Evolutionary conservation across 2,888 invertebrate species (phyloP).

Genomic region (Drosophila merina): DNA sequence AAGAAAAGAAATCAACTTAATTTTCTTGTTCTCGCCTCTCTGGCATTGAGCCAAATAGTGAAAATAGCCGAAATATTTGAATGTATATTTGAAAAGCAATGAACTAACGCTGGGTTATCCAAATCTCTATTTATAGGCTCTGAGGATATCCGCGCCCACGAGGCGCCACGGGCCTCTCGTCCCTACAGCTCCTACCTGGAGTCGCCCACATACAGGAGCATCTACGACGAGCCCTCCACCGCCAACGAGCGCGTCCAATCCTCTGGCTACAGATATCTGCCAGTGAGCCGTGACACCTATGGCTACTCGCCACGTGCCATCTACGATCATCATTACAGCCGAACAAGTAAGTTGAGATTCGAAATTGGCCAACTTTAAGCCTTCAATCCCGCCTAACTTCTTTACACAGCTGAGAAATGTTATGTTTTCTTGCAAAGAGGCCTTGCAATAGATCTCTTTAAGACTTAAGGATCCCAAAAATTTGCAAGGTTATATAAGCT

Average conservation of each 20-base stretch:
- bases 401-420: conserved; percentile 16
- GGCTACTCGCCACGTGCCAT: conserved; percentile 95
- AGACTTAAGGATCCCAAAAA: not conserved
- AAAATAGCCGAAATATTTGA: conserved; percentile 66
- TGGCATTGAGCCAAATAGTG: conserved; percentile 70
- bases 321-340: conserved; percentile 93
- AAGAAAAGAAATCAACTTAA: conserved; percentile 63
- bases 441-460: conserved; percentile 13
- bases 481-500: conserved; percentile 28
- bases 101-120: conserved; percentile 55
- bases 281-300: conserved; percentile 94
- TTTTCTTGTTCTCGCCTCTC: conserved; percentile 23
- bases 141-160: conserved; percentile 95
- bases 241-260: conserved; percentile 93
- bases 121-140: conserved; percentile 86
- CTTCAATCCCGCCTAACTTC: conserved; percentile 48
- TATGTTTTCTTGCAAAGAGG: not conserved
- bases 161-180: conserved; percentile 89
- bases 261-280: conserved; percentile 95
- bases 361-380: conserved; percentile 53
- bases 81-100: conserved; percentile 62
- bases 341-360: conserved; percentile 90
- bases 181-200: conserved; percentile 89
- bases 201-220: conserved; percentile 92
- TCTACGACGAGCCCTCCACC: conserved; percentile 92